These are phyloP conservation scores for Numenius phaeopus DNA, from an alignment of 2,797 vertebrate species.

Conservation along the genomic window DNA sequence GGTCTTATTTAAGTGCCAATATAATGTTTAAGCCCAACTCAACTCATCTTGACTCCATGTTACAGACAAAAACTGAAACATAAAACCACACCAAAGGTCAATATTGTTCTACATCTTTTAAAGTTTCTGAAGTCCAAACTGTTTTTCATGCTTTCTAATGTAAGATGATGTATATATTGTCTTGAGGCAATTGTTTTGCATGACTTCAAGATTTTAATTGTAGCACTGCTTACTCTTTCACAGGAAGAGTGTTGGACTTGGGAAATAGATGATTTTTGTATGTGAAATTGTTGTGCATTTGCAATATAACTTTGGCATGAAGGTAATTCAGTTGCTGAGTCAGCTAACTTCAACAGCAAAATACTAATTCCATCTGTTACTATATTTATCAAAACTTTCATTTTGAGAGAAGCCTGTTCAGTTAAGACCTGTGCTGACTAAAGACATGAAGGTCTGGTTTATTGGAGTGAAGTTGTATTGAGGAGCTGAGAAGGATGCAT, in stretches of 20 bases:
- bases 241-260: not conserved
- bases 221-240: not conserved
- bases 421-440: not conserved
- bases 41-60: not conserved
- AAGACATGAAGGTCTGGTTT: not conserved
- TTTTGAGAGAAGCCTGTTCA: not conserved
- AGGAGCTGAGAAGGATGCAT: not conserved
- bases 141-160: not conserved
- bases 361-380: not conserved
- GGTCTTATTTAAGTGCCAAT: not conserved
- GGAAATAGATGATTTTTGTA: not conserved
- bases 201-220: not conserved
- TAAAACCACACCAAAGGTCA: not conserved
- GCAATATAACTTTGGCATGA: not conserved
- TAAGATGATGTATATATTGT: not conserved
- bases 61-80: not conserved
- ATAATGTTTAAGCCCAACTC: not conserved
- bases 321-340: not conserved
- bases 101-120: not conserved
- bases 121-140: not conserved
- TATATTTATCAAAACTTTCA: not conserved
- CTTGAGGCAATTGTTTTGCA: not conserved
- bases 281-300: not conserved
- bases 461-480: not conserved
- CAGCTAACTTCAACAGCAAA: not conserved